These are phyloP conservation scores for Cryptophagus acutangulus DNA, from an alignment of 2,888 invertebrate genomes.

Conservation along the genomic window DNA sequence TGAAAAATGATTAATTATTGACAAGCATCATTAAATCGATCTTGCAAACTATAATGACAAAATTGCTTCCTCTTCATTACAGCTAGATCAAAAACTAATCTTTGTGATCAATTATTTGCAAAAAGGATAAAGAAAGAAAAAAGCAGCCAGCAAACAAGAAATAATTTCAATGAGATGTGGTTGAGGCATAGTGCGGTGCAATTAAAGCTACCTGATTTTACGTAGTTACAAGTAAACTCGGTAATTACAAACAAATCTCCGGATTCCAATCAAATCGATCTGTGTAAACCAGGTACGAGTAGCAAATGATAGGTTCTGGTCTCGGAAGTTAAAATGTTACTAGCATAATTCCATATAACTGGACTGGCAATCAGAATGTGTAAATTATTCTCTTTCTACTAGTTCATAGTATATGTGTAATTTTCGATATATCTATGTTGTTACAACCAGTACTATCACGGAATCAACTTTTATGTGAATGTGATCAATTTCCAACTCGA, in stretches of 20 bases:
- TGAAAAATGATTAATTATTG: too few relatives aligned
- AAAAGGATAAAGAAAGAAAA: too few relatives aligned
- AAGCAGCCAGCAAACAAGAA: too few relatives aligned
- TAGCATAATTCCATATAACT: conserved; percentile 47
- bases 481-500: conserved; percentile 41
- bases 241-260: conserved; percentile 43
- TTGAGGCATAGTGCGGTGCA: too few relatives aligned
- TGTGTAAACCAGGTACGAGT: conserved; percentile 42
- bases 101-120: too few relatives aligned
- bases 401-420: conserved; percentile 32
- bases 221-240: conserved; percentile 28
- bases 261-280: conserved; percentile 45
- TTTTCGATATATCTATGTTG: conserved; percentile 44
- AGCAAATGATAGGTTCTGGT: conserved; percentile 45
- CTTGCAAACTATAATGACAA: too few relatives aligned
- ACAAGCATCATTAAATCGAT: too few relatives aligned
- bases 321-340: conserved; percentile 48
- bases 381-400: conserved; percentile 40
- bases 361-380: conserved; percentile 46
- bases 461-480: conserved; percentile 33
- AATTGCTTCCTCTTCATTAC: too few relatives aligned
- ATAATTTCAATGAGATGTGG: too few relatives aligned
- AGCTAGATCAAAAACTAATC: too few relatives aligned
- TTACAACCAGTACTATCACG: conserved; percentile 38
- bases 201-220: conserved; percentile 36